Percentiles rank a stretch among this genome's conserved stretches.
These are phyloP conservation scores for Xyliphius kryptos DNA, from an alignment of 2,113 vertebrate genomes.

Conservation along the genomic window DNA sequence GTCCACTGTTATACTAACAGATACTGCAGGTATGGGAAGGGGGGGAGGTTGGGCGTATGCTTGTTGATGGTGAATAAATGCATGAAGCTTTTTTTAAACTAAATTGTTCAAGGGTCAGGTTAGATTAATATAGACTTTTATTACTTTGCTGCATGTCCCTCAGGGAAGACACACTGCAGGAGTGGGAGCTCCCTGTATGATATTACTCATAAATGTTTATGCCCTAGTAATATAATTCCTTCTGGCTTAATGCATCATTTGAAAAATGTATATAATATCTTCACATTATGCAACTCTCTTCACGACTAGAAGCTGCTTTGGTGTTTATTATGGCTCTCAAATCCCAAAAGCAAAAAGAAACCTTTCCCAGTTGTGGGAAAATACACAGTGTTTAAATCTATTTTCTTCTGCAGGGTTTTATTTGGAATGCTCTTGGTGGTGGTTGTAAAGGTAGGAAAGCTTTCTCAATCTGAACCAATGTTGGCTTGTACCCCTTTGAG, in stretches of 20 bases:
- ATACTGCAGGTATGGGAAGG: not conserved
- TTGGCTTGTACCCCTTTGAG: slow-evolving; percentile 1
- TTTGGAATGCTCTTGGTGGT: slow-evolving; percentile 21
- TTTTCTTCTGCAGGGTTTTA: not conserved
- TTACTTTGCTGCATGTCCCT: slow-evolving; percentile 32
- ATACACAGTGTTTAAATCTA: no score
- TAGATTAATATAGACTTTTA: slow-evolving; percentile 35
- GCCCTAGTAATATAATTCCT: slow-evolving; percentile 20
- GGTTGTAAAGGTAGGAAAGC: slow-evolving; percentile 17
- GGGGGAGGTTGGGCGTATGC: not conserved
- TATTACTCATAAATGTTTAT: slow-evolving; percentile 33
- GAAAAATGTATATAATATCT: slow-evolving; percentile 39
- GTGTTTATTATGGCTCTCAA: slow-evolving; percentile 32
- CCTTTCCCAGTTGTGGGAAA: slow-evolving; percentile 20
- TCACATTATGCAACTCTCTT: slow-evolving; percentile 31
- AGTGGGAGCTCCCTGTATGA: slow-evolving; percentile 12
- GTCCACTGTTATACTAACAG: not conserved
- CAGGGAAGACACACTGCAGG: slow-evolving; percentile 22
- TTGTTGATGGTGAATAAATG: slow-evolving; percentile 17
- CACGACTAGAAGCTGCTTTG: slow-evolving; percentile 20
- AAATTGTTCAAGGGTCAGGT: slow-evolving; percentile 21
- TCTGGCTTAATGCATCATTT: slow-evolving; percentile 32
- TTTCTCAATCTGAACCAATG: slow-evolving; percentile 19
- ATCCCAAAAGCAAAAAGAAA: slow-evolving; percentile 23
- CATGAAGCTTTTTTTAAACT: slow-evolving; percentile 6